A percentile compares a stretch with the other conserved stretches of the same genome.
These are phyloP conservation scores for Agrilus biguttatus DNA, from an alignment of 2,888 invertebrate species.

Conservation along the genomic window DNA sequence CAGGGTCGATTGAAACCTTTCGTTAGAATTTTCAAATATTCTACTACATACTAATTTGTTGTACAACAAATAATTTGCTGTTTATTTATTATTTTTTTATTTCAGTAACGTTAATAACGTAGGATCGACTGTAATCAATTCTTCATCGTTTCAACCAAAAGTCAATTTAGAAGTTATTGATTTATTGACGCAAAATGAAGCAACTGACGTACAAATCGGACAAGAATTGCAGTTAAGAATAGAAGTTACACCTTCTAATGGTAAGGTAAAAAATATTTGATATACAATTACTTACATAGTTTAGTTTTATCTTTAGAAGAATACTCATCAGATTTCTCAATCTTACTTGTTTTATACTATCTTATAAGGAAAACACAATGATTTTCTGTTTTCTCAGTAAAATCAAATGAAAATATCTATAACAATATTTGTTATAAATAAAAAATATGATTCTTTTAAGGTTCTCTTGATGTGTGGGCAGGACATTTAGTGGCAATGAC, in stretches of 20 bases:
- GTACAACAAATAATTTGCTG: neutral
- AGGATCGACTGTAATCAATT: slow-evolving; percentile 36
- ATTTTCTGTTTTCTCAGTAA: slow-evolving; percentile 5
- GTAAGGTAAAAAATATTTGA: slow-evolving; percentile 20
- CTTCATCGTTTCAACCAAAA: slow-evolving; percentile 30
- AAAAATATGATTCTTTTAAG: no score
- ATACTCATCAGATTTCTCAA: no score
- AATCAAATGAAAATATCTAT: no score
- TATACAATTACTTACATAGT: neutral
- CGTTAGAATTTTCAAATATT: neutral
- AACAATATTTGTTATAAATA: no score
- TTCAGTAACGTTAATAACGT: slow-evolving; percentile 30
- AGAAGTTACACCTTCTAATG: slow-evolving; percentile 39
- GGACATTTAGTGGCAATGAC: slow-evolving; percentile 71
- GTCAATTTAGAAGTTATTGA: slow-evolving; percentile 46
- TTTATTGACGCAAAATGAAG: slow-evolving; percentile 38
- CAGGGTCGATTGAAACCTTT: neutral
- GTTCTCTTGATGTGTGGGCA: slow-evolving; percentile 50
- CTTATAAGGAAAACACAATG: slow-evolving; percentile 2
- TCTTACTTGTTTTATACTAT: no score
- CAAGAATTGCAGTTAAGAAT: slow-evolving; percentile 51
- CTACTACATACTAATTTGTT: neutral
- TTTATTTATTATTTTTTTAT: slow-evolving; percentile 1
- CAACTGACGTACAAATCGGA: slow-evolving; percentile 51
- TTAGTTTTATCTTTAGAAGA: no score